These are phyloP conservation scores for Stictonetta naevosa DNA, from an alignment of 2,113 vertebrate species.

Conservation along the genomic window DNA sequence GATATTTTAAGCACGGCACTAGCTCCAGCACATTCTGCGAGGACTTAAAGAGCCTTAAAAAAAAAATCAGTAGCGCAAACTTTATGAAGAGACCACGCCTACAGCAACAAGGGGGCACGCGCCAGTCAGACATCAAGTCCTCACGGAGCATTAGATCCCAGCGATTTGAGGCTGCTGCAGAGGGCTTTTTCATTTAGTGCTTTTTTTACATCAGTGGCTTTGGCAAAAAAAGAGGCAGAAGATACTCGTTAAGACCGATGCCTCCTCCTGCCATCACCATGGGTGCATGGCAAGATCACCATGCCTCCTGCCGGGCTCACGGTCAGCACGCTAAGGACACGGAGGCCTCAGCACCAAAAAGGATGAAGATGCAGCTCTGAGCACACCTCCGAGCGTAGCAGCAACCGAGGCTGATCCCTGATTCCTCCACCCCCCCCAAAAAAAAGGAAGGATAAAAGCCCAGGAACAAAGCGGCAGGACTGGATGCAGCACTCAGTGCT, in stretches of 20 bases:
- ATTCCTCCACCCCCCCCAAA: no score
- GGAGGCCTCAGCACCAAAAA: neutral
- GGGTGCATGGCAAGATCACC: neutral
- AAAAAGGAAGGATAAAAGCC: neutral
- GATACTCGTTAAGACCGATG: neutral
- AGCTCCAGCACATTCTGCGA: neutral
- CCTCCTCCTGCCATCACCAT: neutral
- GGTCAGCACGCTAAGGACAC: neutral
- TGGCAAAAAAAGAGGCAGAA: neutral
- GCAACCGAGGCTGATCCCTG: neutral
- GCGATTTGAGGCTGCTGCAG: neutral
- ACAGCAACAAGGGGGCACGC: fast-evolving
- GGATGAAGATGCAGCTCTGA: neutral
- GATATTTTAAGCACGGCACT: neutral
- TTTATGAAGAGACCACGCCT: neutral
- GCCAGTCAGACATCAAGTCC: neutral
- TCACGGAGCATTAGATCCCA: neutral
- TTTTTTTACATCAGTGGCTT: neutral
- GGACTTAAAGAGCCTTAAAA: neutral
- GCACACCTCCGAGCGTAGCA: neutral
- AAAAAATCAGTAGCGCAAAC: neutral
- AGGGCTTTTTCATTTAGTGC: neutral
- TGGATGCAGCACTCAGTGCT: fast-evolving
- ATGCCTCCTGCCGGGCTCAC: neutral
- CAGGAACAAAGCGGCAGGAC: neutral